Evolutionary conservation across 1,140 invertebrate species (phyloP).

Genomic region (Papilio machaon): DNA sequence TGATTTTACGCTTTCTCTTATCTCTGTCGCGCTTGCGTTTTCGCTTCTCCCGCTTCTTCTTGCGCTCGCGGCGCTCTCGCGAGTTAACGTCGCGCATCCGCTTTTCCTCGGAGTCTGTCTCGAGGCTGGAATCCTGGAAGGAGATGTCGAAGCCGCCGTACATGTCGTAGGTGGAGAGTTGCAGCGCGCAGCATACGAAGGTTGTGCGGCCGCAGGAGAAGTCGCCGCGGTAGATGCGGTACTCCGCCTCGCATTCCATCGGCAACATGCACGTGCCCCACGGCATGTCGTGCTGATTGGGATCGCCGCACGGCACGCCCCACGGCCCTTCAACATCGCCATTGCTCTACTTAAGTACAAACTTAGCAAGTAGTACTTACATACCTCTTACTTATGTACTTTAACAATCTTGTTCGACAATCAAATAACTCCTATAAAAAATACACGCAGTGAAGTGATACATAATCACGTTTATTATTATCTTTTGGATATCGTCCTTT

Average conservation of each 20-base stretch:
- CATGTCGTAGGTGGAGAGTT: conserved; percentile 64
- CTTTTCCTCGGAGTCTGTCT: conserved; percentile 61
- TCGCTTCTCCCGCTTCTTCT: conserved; percentile 45
- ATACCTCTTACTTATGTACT: too few relatives aligned
- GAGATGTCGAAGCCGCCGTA: conserved; percentile 69
- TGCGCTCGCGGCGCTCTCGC: conserved; percentile 49
- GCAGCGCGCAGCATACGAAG: conserved; percentile 68
- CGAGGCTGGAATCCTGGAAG: conserved; percentile 60
- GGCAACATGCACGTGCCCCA: conserved; percentile 72
- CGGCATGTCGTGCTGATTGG: conserved; percentile 67
- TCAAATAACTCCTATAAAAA: neutral
- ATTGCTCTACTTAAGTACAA: neutral
- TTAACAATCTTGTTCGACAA: neutral
- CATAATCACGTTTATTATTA: neutral
- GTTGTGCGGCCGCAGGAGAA: conserved; percentile 66
- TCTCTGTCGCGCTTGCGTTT: conserved; percentile 55
- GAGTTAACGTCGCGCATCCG: conserved; percentile 50
- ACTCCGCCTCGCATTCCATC: conserved; percentile 70
- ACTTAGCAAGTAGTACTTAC: neutral
- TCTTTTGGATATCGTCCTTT: neutral
- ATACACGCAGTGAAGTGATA: neutral
- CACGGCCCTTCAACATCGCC: conserved; percentile 61
- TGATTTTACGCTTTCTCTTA: conserved; percentile 64
- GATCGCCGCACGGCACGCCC: conserved; percentile 75
- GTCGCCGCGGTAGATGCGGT: conserved; percentile 69